Percentiles rank a stretch among this genome's conserved stretches.
phyloP scores from a whole-genome alignment of 2,113 vertebrate species.

The Promerops cafer region DNA sequence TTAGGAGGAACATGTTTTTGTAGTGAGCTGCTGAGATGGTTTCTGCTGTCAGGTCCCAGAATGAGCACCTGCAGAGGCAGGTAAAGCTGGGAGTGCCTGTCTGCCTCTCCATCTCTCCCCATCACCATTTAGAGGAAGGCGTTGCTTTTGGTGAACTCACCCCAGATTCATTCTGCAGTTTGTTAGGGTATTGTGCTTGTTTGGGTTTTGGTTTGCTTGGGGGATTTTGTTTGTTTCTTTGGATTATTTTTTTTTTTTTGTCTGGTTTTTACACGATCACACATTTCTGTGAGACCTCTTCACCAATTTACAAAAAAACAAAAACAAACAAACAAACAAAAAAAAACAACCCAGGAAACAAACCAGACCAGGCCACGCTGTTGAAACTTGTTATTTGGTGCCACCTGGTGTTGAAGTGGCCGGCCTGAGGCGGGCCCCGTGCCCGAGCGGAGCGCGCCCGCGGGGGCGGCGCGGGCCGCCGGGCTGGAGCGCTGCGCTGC shows the following conservation, averaged over 20 bases:
- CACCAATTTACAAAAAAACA: not conserved
- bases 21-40: not conserved
- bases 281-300: not conserved
- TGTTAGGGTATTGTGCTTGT: not conserved
- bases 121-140: fast-evolving
- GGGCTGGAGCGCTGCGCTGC: not conserved
- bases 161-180: not conserved
- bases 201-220: not conserved
- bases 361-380: fast-evolving
- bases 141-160: not conserved
- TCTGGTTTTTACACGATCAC: not conserved
- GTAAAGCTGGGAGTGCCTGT: not conserved
- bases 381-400: constrained; percentile 46
- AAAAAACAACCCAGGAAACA: too few relatives aligned
- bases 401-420: constrained; percentile 55
- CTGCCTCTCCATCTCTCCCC: too few relatives aligned
- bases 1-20: not conserved
- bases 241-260: not conserved
- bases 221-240: not conserved
- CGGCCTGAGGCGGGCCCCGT: not conserved
- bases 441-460: fast-evolving
- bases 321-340: not conserved
- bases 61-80: not conserved
- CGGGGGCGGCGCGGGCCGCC: fast-evolving
- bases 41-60: not conserved